Evolutionary conservation across 2,888 invertebrate species (phyloP).

Genomic region (Ophion ventricosus): DNA sequence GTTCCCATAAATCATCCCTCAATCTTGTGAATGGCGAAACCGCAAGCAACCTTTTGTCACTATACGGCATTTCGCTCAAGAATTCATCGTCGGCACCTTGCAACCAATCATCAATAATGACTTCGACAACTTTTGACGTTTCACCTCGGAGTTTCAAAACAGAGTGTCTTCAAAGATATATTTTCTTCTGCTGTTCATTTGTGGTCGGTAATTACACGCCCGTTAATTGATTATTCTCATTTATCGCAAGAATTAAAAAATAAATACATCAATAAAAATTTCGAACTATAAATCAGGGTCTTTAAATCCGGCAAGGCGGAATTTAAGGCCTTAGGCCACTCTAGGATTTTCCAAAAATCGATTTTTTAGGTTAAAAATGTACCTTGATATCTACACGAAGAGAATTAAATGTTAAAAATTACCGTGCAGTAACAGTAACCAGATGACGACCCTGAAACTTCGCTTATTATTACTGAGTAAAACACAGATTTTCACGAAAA

Average conservation of each 20-base stretch:
- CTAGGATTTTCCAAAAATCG: too few relatives aligned
- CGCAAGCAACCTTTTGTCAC: slow-evolving; percentile 27
- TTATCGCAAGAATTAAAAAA: not conserved
- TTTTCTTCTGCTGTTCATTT: not conserved
- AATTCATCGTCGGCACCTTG: slow-evolving; percentile 33
- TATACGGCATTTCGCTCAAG: slow-evolving; percentile 2
- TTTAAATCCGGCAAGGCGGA: not conserved
- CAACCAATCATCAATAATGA: slow-evolving; percentile 25
- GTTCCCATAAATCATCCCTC: slow-evolving; percentile 7
- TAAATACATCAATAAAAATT: too few relatives aligned
- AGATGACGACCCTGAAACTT: too few relatives aligned
- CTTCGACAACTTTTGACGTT: not conserved
- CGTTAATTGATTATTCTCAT: not conserved
- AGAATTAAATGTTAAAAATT: too few relatives aligned
- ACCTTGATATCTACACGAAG: too few relatives aligned
- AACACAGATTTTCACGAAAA: too few relatives aligned
- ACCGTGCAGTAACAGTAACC: too few relatives aligned
- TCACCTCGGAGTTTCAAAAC: not conserved
- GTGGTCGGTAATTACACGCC: not conserved
- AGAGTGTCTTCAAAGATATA: not conserved
- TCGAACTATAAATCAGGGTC: not conserved
- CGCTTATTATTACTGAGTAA: too few relatives aligned
- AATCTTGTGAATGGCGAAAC: slow-evolving; percentile 37
- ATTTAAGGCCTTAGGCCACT: too few relatives aligned
- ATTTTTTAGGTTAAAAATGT: too few relatives aligned